Evolutionary conservation across 2,113 vertebrate species (phyloP).

Genomic region (Cebidichthys violaceus): DNA sequence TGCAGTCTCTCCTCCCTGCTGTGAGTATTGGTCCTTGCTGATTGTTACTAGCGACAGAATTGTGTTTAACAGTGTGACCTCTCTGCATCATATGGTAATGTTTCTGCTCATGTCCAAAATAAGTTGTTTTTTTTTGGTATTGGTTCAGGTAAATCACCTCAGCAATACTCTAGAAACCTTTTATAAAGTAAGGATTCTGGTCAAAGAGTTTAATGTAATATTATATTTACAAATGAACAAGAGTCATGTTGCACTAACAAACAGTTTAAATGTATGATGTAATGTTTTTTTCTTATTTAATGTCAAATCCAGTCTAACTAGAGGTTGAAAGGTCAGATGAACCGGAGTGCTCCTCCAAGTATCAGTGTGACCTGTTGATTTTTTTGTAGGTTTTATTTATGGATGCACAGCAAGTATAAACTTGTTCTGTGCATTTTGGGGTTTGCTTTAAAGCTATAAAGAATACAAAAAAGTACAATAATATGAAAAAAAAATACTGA

Average conservation of each 20-base stretch:
- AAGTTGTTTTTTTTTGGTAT: not conserved
- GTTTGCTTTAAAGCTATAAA: not conserved
- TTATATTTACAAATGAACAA: not conserved
- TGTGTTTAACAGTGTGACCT: not conserved
- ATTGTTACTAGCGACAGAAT: not conserved
- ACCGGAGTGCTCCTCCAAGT: not conserved
- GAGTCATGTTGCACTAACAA: not conserved
- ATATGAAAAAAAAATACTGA: not conserved
- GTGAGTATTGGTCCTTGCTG: constrained; percentile 86
- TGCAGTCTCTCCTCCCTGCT: constrained; percentile 97
- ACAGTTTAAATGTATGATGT: not conserved
- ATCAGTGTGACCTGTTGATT: not conserved
- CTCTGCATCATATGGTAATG: not conserved
- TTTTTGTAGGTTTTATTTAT: not conserved
- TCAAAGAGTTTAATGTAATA: not conserved
- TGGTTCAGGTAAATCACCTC: not conserved
- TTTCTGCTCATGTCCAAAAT: not conserved
- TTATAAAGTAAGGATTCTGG: not conserved
- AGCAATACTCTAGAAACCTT: not conserved
- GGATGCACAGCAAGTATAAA: not conserved
- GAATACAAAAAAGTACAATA: not conserved
- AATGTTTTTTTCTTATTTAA: not conserved
- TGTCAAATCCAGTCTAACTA: too few species aligned
- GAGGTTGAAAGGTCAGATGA: not conserved
- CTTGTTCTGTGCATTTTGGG: not conserved